Base-by-base conservation (phyloP, 2,797 vertebrate species). In the Bucorvus abyssinicus region DNA sequence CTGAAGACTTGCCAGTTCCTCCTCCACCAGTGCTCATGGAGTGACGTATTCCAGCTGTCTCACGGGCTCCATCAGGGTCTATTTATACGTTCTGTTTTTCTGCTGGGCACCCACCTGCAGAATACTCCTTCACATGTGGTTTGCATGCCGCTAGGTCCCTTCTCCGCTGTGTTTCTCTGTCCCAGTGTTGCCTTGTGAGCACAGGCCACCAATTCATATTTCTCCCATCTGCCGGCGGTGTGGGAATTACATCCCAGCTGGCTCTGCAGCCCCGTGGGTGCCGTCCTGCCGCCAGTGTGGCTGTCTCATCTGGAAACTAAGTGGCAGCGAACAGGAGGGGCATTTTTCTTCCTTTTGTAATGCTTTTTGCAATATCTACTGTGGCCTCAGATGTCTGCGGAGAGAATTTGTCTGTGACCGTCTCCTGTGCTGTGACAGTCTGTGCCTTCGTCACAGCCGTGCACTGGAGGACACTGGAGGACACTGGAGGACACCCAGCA, bases 141-240 rank as follows among this genome's bases (percentile, higher is more conserved):
- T 38, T 89, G 29, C 27, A 21, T 56, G 10, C 26, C 59, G 9
- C 45, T 65, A 81, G 30, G 9, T 64, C 27, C 42, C 19, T 61
- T 60, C 52, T 71, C 53, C 1, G 1, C 32, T 44, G 19, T 9
- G 36, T 45, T 30, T 73, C 38, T 68, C 6, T n/a, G 45, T 52
- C 34, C 45, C 34, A 8, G 27, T 52, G 8, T 30, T 70, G 56
- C 36, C 70, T 50, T 38, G 29, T n/a, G 16, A 84, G 23, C 45
- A 19, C 12, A 68, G 57, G 17, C 10, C 70, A 47, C 30, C 42
- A 29, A 42, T 82, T 65, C 9, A 2, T 24, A 2, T 63, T 87
- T 55, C 55, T 78, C 34, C 34, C 27, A 26, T 1, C 2, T 71
- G 44, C 8, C 0, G 2, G 6, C n/a, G n/a, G 10, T 44, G 34